Evolutionary conservation across 1,140 invertebrate genomes (phyloP).

Genomic region (Eupeodes corollae): DNA sequence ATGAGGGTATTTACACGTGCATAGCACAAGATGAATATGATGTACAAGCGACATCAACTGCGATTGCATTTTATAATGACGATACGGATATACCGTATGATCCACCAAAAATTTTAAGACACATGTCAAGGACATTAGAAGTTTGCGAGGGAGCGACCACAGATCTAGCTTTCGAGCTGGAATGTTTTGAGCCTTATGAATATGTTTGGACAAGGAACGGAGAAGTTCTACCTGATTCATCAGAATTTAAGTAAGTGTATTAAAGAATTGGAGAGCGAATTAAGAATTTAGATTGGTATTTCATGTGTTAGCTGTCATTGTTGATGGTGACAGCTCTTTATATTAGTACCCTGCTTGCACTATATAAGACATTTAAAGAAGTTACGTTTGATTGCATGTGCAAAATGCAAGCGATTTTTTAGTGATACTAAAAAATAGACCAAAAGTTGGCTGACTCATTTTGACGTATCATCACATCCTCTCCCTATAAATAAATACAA

Average conservation of each 20-base stretch:
- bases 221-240: constrained; percentile 51
- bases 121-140: constrained; percentile 24
- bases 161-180: constrained; percentile 42
- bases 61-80: constrained; percentile 9
- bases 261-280: not conserved
- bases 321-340: no score
- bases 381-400: no score
- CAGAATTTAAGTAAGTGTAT: constrained; percentile 40
- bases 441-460: no score
- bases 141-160: constrained; percentile 49
- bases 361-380: no score
- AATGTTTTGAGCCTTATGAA: constrained; percentile 47
- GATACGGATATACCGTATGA: constrained; percentile 10
- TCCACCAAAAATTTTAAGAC: constrained; percentile 22
- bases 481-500: no score
- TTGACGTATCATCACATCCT: no score
- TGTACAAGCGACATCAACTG: constrained; percentile 22
- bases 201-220: constrained; percentile 62
- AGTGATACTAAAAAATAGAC: no score
- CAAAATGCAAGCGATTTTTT: no score
- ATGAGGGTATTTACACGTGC: constrained; percentile 58
- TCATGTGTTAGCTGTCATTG: no score
- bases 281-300: no score
- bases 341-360: no score
- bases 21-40: constrained; percentile 51